Conservation (phyloP, 2,888 invertebrate species). For the Anthophora plumipes region DNA sequence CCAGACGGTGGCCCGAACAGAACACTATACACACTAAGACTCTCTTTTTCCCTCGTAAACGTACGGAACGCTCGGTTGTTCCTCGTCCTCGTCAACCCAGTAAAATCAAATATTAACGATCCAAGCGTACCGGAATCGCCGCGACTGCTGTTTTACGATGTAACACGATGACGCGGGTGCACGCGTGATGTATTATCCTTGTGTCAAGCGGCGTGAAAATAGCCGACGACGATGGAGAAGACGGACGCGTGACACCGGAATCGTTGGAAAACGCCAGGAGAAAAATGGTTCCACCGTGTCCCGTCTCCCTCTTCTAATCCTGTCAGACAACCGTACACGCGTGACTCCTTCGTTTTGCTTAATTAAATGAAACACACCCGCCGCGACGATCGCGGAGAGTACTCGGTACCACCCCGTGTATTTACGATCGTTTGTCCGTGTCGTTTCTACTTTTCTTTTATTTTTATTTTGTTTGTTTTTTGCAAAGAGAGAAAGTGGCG, state of each 20-base stretch:
- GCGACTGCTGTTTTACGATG: conserved; percentile 56
- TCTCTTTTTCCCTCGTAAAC: conserved; percentile 49
- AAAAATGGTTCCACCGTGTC: conserved; percentile 27
- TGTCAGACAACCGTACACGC: conserved; percentile 9
- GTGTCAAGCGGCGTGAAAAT: conserved; percentile 51
- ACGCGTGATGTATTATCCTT: conserved; percentile 58
- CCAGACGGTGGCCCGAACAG: conserved; percentile 51
- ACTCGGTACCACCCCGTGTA: too few relatives aligned
- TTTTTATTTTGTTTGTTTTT: too few relatives aligned
- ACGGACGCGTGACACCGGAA: conserved; percentile 12
- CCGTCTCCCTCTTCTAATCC: neutral
- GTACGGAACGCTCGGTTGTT: conserved; percentile 48
- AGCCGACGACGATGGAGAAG: conserved; percentile 45
- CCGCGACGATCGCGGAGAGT: conserved; percentile 16
- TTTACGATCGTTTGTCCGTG: conserved; percentile 17
- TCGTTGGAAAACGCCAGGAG: neutral
- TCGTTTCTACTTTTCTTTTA: conserved; percentile 6
- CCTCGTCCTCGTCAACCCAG: conserved; percentile 62
- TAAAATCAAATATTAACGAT: conserved; percentile 74
- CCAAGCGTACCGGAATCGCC: conserved; percentile 43
- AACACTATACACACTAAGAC: neutral
- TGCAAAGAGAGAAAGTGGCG: neutral
- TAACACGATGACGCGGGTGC: conserved; percentile 43
- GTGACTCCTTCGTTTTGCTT: conserved; percentile 37
- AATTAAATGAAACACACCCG: conserved; percentile 37